Conservation (phyloP, 2,888 invertebrate species). For the Oasisia sp. region DNA sequence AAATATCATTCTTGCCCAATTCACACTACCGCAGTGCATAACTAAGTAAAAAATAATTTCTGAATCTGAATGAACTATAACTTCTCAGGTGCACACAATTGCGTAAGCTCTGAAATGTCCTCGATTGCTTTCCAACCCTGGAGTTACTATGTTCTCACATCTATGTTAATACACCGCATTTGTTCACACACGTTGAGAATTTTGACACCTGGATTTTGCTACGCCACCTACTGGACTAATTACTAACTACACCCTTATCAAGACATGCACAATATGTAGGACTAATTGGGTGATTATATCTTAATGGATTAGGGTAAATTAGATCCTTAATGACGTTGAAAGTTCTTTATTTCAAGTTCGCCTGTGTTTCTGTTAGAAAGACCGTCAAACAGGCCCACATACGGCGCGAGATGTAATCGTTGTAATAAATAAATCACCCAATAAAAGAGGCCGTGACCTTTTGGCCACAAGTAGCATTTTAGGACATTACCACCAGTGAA, state of each 20-base stretch:
- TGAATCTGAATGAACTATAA: no score
- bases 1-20: no score
- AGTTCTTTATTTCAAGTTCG: not conserved
- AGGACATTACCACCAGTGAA: not conserved
- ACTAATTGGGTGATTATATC: not conserved
- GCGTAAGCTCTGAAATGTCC: no score
- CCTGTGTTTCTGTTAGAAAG: not conserved
- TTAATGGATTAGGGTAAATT: not conserved
- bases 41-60: no score
- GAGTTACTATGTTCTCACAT: no score
- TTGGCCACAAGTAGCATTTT: not conserved
- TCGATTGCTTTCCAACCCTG: no score
- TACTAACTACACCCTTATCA: not conserved
- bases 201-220: not conserved
- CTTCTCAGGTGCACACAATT: no score
- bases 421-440: not conserved
- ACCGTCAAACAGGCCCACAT: not conserved
- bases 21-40: no score
- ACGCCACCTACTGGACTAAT: not conserved
- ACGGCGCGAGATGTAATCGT: not conserved
- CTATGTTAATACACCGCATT: not conserved
- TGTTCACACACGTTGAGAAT: not conserved
- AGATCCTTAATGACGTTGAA: not conserved
- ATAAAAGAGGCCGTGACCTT: not conserved
- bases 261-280: not conserved